Conservation (phyloP, 2,888 invertebrate species). For the Acanthosepion pharaonis region DNA sequence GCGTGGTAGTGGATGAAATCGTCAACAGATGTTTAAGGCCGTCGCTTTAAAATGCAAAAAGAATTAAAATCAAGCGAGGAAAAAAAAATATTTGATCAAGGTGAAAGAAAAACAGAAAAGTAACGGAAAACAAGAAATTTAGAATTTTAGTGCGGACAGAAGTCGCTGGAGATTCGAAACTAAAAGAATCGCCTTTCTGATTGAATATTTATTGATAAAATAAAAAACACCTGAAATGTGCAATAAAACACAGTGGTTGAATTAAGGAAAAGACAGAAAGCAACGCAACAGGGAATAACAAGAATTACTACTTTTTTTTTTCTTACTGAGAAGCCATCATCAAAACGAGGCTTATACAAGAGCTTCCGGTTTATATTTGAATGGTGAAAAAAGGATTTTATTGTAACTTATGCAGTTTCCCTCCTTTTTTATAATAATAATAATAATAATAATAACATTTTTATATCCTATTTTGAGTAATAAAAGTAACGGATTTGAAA, state of each 20-base stretch:
- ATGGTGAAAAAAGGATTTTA: background rate
- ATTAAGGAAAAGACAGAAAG: background rate
- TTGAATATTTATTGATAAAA: background rate
- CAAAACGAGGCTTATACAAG: background rate
- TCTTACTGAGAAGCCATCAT: background rate
- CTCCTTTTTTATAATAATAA: too few relatives aligned
- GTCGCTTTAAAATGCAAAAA: background rate
- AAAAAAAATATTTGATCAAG: background rate
- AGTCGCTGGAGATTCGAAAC: background rate
- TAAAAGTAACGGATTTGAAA: too few relatives aligned
- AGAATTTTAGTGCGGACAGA: background rate
- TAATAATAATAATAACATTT: too few relatives aligned
- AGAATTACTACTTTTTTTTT: background rate
- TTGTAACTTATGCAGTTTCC: background rate
- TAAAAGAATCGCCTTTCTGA: background rate
- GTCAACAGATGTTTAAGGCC: background rate
- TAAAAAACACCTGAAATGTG: background rate
- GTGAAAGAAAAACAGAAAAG: background rate
- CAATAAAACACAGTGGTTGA: background rate
- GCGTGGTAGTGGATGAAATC: background rate
- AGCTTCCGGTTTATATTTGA: background rate
- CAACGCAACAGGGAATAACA: background rate
- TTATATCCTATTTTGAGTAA: too few relatives aligned
- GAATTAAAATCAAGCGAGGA: background rate
- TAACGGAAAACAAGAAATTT: background rate